Conservation (phyloP, 1,140 invertebrate genomes). For the Bombus turneri region DNA sequence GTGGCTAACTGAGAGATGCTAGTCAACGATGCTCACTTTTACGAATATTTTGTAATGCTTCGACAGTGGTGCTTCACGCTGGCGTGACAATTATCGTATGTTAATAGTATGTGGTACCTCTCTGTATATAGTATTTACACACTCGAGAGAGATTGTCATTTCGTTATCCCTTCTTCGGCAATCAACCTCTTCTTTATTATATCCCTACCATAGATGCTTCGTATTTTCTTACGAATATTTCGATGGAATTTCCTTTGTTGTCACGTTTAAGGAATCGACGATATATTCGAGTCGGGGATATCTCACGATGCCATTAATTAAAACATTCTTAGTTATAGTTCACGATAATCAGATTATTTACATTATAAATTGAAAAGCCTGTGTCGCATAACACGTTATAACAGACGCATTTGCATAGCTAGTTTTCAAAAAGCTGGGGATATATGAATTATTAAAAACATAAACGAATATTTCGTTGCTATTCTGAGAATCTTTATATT, state of each 20-base stretch:
- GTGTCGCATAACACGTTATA: background rate
- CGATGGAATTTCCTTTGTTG: background rate
- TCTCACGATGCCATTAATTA: background rate
- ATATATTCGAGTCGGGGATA: too few relatives aligned
- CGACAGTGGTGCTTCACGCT: background rate
- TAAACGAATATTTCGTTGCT: background rate
- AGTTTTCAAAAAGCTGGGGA: background rate
- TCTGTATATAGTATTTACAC: background rate
- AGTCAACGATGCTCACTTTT: background rate
- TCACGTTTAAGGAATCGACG: background rate
- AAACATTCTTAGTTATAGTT: accelerated
- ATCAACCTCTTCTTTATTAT: background rate
- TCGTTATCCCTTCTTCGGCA: background rate
- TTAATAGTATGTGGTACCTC: background rate
- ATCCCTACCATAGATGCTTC: background rate
- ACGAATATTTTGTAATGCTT: background rate
- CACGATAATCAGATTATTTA: too few relatives aligned
- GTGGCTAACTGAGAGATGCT: background rate
- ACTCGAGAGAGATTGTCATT: background rate
- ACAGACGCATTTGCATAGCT: background rate
- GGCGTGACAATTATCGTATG: background rate
- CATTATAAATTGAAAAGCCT: background rate
- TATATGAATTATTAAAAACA: background rate
- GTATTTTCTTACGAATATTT: background rate
- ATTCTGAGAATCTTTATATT: background rate